A percentile compares a stretch with the other conserved stretches of the same genome.
Evolutionary conservation across 1,140 invertebrate species (phyloP).

Genomic region (Drosophila oshimai): DNA sequence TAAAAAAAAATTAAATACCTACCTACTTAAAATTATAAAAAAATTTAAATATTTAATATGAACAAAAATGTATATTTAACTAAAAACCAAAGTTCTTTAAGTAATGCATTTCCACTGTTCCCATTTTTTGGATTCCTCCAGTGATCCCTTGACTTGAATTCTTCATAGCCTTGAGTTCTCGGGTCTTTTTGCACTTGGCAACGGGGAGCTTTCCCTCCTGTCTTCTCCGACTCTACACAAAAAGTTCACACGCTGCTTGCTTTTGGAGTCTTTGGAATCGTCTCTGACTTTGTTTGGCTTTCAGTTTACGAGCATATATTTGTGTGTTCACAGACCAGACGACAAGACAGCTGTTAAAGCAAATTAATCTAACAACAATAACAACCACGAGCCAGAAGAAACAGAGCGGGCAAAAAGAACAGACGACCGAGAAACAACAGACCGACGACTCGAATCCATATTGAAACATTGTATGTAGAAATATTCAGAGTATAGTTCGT

Average conservation of each 20-base stretch:
- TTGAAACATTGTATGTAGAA: slow-evolving; percentile 38
- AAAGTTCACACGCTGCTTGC: slow-evolving; percentile 63
- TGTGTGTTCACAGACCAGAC: slow-evolving; percentile 38
- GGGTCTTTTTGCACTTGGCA: slow-evolving; percentile 39
- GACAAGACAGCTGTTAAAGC: slow-evolving; percentile 62
- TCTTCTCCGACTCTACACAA: neutral
- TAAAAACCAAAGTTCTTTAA: neutral
- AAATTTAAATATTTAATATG: no score
- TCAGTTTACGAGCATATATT: neutral
- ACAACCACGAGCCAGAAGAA: slow-evolving; percentile 25
- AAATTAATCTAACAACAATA: slow-evolving; percentile 51
- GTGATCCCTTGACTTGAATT: neutral
- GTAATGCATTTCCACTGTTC: neutral
- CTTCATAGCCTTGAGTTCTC: slow-evolving; percentile 11
- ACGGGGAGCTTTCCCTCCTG: neutral
- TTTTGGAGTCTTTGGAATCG: slow-evolving; percentile 25
- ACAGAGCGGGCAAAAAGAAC: slow-evolving; percentile 22
- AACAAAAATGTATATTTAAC: neutral
- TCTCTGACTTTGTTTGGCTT: slow-evolving; percentile 31
- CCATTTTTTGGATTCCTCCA: neutral
- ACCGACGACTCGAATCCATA: slow-evolving; percentile 16
- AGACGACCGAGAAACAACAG: slow-evolving; percentile 5
- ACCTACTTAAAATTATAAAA: no score
- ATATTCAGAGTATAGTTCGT: slow-evolving; percentile 44
- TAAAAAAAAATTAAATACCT: no score